Evolutionary conservation across 2,888 invertebrate genomes (phyloP).

Genomic region (Pherbina coryleti): DNA sequence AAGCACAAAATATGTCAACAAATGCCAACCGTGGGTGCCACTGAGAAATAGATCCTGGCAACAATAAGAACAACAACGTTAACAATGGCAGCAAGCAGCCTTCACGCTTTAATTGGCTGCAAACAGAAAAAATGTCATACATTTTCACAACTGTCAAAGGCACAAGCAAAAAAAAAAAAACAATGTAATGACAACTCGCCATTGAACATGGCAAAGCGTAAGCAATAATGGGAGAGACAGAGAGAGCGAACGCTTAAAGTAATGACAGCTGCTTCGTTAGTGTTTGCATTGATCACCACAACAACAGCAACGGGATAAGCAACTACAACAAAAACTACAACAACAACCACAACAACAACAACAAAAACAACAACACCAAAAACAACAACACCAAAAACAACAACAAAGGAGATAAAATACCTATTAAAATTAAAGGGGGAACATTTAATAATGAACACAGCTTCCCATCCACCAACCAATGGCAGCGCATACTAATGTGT

Average conservation of each 20-base stretch:
- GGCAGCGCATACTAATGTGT: neutral
- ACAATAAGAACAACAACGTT: constrained; percentile 28
- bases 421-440: neutral
- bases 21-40: constrained; percentile 42
- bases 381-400: constrained; percentile 9
- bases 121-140: constrained; percentile 59
- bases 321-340: no score
- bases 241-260: neutral
- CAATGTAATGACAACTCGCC: constrained; percentile 28
- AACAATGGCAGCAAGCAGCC: constrained; percentile 58
- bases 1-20: constrained; percentile 6
- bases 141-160: constrained; percentile 47
- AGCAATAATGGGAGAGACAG: neutral
- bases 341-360: neutral
- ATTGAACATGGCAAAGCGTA: constrained; percentile 30
- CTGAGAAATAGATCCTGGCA: constrained; percentile 40
- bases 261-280: constrained; percentile 33
- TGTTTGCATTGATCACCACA: constrained; percentile 2
- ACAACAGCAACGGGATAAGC: constrained; percentile 44
- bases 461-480: constrained; percentile 26
- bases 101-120: constrained; percentile 69
- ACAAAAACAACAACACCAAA: constrained; percentile 50
- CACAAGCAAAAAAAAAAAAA: constrained; percentile 38
- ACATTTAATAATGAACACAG: constrained; percentile 22
- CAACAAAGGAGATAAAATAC: neutral